Percentiles rank a stretch among this genome's conserved stretches.
phyloP scores from a whole-genome alignment of 2,888 invertebrate genomes.

The Allacma fusca region DNA sequence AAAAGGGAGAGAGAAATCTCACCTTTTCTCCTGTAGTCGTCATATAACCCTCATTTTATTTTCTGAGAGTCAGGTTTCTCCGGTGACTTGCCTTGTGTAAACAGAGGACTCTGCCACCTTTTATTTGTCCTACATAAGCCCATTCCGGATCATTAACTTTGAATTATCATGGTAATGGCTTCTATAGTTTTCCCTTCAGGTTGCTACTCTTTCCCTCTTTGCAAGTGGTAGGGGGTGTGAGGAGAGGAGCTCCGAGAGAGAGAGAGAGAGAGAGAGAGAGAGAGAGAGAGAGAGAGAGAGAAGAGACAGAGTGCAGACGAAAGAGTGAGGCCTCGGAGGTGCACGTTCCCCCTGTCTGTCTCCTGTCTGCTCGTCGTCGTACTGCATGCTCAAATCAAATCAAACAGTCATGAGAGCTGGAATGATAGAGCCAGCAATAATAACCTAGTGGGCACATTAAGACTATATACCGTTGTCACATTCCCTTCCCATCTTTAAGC shows the following conservation, averaged over 20 bases:
- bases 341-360: background rate
- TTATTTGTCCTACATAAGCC: slow-evolving; percentile 30
- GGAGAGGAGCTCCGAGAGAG: background rate
- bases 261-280: background rate
- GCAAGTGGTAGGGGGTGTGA: background rate
- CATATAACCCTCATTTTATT: slow-evolving; percentile 8
- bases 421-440: slow-evolving; percentile 28
- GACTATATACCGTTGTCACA: slow-evolving; percentile 26
- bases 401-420: slow-evolving; percentile 17
- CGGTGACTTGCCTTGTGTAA: slow-evolving; percentile 8
- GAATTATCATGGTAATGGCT: slow-evolving; percentile 41
- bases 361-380: background rate
- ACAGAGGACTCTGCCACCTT: slow-evolving; percentile 19
- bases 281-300: background rate
- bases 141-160: slow-evolving; percentile 44
- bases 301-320: background rate
- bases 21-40: background rate
- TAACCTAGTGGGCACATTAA: slow-evolving; percentile 42
- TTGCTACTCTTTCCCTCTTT: background rate
- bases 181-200: slow-evolving; percentile 23
- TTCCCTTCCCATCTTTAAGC: background rate
- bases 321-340: background rate
- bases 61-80: background rate
- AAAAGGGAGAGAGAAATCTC: slow-evolving; percentile 3
- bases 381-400: slow-evolving; percentile 12